Conservation (phyloP, 2,888 invertebrate species). For the Raillietiella orientalis region DNA sequence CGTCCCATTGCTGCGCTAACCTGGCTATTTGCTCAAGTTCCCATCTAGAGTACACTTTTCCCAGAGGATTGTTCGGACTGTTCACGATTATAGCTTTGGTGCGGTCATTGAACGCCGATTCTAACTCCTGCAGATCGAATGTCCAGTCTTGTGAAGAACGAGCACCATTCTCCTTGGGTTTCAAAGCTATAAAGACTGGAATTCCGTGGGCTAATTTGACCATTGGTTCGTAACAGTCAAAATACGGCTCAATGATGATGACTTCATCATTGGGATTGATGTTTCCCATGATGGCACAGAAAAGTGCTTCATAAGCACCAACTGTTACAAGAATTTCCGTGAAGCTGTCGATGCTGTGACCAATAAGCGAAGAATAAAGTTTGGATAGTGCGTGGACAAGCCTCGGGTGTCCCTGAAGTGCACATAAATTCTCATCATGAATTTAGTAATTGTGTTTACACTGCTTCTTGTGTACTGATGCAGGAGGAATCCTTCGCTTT, state of each 20-base stretch:
- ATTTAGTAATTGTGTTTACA: no score
- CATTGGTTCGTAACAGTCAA: conserved; percentile 93
- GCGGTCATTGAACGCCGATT: conserved; percentile 39
- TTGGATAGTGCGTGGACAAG: conserved; percentile 51
- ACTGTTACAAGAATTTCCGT: conserved; percentile 59
- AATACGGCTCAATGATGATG: conserved; percentile 90
- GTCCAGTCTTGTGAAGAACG: conserved; percentile 51
- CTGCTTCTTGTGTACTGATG: no score
- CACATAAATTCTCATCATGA: no score
- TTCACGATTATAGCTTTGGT: conserved; percentile 90
- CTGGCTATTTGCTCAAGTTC: conserved; percentile 47
- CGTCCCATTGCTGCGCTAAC: conserved; percentile 68
- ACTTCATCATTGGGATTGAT: conserved; percentile 53
- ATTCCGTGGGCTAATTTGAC: conserved; percentile 54
- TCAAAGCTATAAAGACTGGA: conserved; percentile 53
- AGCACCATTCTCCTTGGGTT: conserved; percentile 19
- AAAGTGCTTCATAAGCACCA: conserved; percentile 86
- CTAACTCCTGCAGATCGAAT: conserved; percentile 45
- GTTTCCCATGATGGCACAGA: conserved; percentile 50
- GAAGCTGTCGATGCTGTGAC: conserved; percentile 39
- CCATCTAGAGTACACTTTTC: conserved; percentile 41
- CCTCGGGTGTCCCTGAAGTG: conserved; percentile 81
- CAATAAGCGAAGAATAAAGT: conserved; percentile 45
- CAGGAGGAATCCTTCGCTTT: no score
- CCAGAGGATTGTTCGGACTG: conserved; percentile 89